A percentile compares a stretch with the other conserved stretches of the same genome.
phyloP scores from a whole-genome alignment of 2,113 vertebrate species.

The Reinhardtius hippoglossoides region DNA sequence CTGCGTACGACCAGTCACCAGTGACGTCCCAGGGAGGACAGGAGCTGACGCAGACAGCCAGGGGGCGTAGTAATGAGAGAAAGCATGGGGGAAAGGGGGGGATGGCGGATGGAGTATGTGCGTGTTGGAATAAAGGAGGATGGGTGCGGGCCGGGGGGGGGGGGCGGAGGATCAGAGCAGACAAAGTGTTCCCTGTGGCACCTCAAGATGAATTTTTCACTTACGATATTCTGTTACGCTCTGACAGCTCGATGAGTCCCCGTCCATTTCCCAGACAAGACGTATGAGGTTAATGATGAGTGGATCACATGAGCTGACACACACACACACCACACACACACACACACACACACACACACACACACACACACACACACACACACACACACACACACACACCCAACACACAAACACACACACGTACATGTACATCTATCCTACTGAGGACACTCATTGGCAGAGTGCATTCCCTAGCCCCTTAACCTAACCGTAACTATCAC shows the following conservation, averaged over 20 bases:
- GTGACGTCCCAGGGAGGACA: constrained; percentile 3
- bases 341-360: not conserved
- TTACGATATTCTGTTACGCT: not conserved
- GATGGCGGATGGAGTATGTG: constrained; percentile 13
- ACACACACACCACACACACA: not conserved
- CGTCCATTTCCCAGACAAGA: constrained; percentile 26
- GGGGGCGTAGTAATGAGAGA: not conserved
- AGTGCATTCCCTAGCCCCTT: too few species aligned
- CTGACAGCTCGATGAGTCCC: not conserved
- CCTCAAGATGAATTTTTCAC: constrained; percentile 20
- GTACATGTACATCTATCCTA: not conserved
- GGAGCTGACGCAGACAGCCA: not conserved
- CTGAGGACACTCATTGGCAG: too few species aligned
- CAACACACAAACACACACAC: not conserved
- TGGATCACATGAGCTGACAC: constrained; percentile 5
- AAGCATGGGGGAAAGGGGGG: not conserved
- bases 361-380: not conserved
- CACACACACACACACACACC: not conserved
- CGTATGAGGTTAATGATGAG: constrained; percentile 29
- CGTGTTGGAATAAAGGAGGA: not conserved
- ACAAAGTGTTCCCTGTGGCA: constrained; percentile 24
- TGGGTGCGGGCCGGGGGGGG: too few species aligned
- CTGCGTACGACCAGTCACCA: not conserved
- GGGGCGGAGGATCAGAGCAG: not conserved
- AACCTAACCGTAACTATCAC: too few species aligned